These are phyloP conservation scores for Cheirogaleus major DNA, from an alignment of 2,797 vertebrate species.

Conservation along the genomic window DNA sequence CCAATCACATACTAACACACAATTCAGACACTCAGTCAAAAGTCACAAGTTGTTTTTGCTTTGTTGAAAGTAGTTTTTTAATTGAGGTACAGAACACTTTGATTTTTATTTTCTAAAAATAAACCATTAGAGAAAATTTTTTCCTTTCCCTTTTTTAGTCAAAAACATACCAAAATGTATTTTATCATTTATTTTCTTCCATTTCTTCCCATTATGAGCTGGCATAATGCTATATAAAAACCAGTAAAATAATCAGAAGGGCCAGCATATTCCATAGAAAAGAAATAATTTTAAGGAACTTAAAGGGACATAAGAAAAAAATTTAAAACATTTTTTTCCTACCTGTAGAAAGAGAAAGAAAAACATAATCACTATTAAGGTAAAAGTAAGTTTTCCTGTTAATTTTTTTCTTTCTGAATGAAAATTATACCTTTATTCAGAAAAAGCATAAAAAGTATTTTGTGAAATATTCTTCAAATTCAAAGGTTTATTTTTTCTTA, in stretches of 20 bases:
- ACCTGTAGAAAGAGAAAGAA: background rate
- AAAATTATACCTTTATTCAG: background rate
- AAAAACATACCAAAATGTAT: background rate
- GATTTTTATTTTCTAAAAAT: constrained; percentile 23
- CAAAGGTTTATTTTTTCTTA: background rate
- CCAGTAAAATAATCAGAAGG: background rate
- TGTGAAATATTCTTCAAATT: background rate
- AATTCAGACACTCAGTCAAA: background rate
- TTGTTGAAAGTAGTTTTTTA: background rate
- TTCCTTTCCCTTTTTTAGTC: background rate
- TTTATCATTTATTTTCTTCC: background rate
- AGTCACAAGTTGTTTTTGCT: background rate
- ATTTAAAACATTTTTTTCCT: background rate
- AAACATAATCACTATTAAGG: background rate
- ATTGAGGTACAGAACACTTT: background rate
- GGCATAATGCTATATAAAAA: background rate
- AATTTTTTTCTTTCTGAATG: background rate
- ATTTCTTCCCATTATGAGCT: background rate
- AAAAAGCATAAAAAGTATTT: background rate
- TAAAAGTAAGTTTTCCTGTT: background rate
- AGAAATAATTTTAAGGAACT: background rate
- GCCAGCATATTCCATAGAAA: background rate
- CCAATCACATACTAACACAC: background rate
- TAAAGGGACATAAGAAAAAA: background rate
- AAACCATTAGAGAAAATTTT: background rate